Evolutionary conservation across 1,140 invertebrate species (phyloP).

Genomic region (Caenorhabditis remanei): DNA sequence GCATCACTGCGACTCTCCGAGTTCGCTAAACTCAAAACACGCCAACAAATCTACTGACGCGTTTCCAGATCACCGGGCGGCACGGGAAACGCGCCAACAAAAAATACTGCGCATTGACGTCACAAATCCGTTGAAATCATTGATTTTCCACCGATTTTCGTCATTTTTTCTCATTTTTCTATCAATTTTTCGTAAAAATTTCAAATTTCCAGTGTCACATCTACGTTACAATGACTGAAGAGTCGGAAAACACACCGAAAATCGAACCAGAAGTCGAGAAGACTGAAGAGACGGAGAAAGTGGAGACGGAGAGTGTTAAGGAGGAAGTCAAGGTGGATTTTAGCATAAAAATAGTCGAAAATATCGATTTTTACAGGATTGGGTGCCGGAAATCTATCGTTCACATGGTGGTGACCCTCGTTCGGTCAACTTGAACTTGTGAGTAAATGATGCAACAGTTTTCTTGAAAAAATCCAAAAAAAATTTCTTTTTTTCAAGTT

Average conservation of each 20-base stretch:
- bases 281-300: not conserved
- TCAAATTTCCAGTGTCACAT: not conserved
- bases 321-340: not conserved
- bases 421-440: not conserved
- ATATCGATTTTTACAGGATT: slow-evolving; percentile 7
- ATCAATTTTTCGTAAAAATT: not conserved
- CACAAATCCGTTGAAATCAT: not conserved
- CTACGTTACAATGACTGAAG: not conserved
- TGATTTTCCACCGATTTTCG: not conserved
- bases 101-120: not conserved
- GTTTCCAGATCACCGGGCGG: not conserved
- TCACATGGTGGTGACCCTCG: slow-evolving; percentile 14
- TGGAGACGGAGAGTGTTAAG: not conserved
- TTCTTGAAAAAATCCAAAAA: not conserved
- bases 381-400: not conserved
- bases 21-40: too few relatives aligned
- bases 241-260: not conserved
- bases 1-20: too few relatives aligned
- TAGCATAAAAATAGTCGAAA: not conserved
- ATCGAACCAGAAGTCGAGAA: not conserved
- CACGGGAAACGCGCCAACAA: not conserved
- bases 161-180: not conserved
- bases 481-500: not conserved
- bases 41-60: not conserved
- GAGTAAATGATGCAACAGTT: not conserved